Evolutionary conservation across 2,888 invertebrate species (phyloP), one percentile per base, ranked within the genome.

Genomic region (Tiliacea aurago): DNA sequence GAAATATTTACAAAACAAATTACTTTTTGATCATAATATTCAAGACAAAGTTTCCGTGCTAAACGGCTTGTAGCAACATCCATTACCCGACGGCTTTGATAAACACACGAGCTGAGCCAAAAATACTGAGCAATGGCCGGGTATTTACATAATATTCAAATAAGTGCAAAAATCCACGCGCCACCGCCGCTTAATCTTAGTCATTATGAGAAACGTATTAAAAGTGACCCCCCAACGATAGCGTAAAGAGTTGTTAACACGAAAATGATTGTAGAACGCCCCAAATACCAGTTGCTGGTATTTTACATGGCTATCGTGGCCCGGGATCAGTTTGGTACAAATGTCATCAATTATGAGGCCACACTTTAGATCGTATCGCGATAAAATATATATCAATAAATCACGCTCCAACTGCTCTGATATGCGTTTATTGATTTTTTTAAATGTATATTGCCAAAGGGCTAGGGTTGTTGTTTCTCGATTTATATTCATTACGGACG

Each of bases 381-480:
- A 93, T 95, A 95, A 95, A 94, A 95, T 95, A 94, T 94, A 93
- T 93, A 93, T 93, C 93, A 93, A 95, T 95, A 95, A 95, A 95
- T 95, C 95, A 95, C 90, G 88, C 85, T 89, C 90, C 92, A 94
- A 94, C 93, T 91, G 92, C 89, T 86, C 91, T 89, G 94, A 94
- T 95, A 94, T 85, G 92, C 90, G 89, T 73, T 89, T 95, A 95
- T 96, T 95, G 95, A 95, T 96, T 96, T 95, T 92, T 76, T 94
- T 94, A 91, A 93, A 94, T 93, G 94, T 94, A 92, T 93, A 93
- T 93, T 91, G 90, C 93, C 85, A 93, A 95, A 94, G 94, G 95
- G 95, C 91, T 93, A 89, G 93, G 93, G 89, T 88, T 90, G 93
- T 93, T 93, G 93, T 91, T 87, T 73, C 66, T 92, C 93, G 90